These are phyloP conservation scores for Ictalurus furcatus DNA, from an alignment of 2,113 vertebrate species.

Conservation along the genomic window DNA sequence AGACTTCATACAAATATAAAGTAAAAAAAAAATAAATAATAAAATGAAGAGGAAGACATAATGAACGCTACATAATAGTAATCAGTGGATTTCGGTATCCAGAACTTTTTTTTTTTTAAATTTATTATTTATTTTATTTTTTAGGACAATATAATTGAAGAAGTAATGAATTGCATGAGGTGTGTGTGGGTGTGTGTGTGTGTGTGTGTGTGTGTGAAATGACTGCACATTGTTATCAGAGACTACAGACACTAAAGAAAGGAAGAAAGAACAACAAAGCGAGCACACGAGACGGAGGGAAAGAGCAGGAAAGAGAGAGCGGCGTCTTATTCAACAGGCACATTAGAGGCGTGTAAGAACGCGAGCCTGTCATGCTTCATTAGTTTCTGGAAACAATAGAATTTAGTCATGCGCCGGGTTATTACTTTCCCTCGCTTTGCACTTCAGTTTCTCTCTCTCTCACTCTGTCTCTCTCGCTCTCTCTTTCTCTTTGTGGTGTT, in stretches of 20 bases:
- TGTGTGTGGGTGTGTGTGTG: not conserved
- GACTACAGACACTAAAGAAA: conserved; percentile 3
- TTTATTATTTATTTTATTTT: not conserved
- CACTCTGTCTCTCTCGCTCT: conserved; percentile 22
- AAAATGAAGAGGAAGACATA: not conserved
- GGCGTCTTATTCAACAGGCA: conserved; percentile 40
- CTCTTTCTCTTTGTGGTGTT: conserved; percentile 21
- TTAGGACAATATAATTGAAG: not conserved
- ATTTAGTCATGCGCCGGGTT: conserved; percentile 43
- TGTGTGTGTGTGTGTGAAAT: not conserved
- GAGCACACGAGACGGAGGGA: conserved; percentile 55
- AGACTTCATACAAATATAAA: not conserved
- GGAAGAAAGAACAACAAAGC: conserved; percentile 8
- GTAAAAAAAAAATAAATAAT: not conserved
- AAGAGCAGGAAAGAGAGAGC: not conserved
- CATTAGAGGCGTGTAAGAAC: conserved; percentile 48
- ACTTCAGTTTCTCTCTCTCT: not conserved
- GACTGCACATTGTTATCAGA: conserved; percentile 30
- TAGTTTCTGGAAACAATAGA: conserved; percentile 48
- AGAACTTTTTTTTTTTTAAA: not conserved
- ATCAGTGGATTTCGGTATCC: not conserved
- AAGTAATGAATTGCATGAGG: conserved; percentile 9
- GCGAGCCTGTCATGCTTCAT: conserved; percentile 50
- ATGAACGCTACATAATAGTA: conserved; percentile 15
- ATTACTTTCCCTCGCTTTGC: conserved; percentile 5